Base-by-base conservation (phyloP, 2,797 vertebrate species). In the Girardinus metallicus region DNA sequence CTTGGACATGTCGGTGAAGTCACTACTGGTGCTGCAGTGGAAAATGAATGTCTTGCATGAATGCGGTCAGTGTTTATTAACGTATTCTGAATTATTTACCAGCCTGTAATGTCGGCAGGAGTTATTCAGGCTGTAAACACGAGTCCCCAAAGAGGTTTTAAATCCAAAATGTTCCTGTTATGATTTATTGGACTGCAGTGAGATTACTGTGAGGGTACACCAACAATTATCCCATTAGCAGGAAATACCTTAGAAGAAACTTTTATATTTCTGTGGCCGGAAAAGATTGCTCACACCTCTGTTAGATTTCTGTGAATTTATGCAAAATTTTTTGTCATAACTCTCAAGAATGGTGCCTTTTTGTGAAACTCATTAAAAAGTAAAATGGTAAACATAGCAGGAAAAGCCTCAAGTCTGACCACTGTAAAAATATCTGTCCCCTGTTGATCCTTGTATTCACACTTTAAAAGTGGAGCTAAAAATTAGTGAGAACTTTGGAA, bases 51-150 rank as follows among this genome's bases (percentile, higher is more conserved):
- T 74, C 21, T 89, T 74, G 41, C 49, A 86, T 94, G 92, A 93
- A 93, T 90, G 88, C 73, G 71, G 80, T 83, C 87, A 88, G 90
- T 93, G 93, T 94, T 89, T 83, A 73, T 85, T 86, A 80, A 89
- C 90, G 88, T 88, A 86, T 87, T 89, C 90, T 75, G 80, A 72
- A 60, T 87, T 80, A 84, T 91, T 93, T 83, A 91, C 77, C 88
- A 82, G 87, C 89, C 86, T 49, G 29, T 91, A 88, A 92, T 31
- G 83, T 89, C 74, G 77, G 83, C 87, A 87, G 90, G 81, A 91
- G 91, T 83, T 86, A 53, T 71, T 86, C 82, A 79, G 79, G 51
- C 86, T 46, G 78, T 89, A 90, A 91, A 92, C 92, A 89, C 21
- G 0, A 44, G 83, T 44, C 81, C 75, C 78, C 77, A 74, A 82